Evolutionary conservation across 2,113 vertebrate species (phyloP).

Genomic region (Scomber scombrus): DNA sequence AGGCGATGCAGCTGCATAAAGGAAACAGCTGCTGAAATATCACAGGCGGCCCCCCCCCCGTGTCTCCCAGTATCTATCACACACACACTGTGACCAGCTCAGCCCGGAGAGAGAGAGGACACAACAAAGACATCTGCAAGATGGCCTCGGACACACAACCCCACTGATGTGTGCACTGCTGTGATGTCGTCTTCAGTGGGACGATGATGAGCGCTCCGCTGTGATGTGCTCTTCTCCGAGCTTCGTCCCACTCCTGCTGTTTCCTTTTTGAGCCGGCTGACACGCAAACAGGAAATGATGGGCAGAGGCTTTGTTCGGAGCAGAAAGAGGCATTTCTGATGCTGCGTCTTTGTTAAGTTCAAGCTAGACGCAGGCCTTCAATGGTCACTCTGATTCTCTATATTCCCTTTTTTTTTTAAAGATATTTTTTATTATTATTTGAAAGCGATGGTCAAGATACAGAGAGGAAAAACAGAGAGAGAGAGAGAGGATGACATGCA

Average conservation of each 20-base stretch:
- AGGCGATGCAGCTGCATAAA: constrained; percentile 76
- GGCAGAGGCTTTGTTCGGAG: constrained; percentile 26
- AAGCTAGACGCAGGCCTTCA: background rate
- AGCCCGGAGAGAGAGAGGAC: constrained; percentile 56
- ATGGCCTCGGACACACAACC: constrained; percentile 75
- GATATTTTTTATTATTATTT: too few species aligned
- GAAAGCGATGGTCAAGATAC: too few species aligned
- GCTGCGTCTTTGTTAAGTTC: background rate
- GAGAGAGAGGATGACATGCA: too few species aligned
- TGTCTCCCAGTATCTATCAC: constrained; percentile 72
- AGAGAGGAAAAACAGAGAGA: too few species aligned
- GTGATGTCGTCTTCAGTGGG: constrained; percentile 46
- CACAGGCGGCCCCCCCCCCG: constrained; percentile 56
- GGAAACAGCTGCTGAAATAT: constrained; percentile 84
- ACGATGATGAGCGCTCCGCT: constrained; percentile 39
- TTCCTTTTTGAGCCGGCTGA: constrained; percentile 25
- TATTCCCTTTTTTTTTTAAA: background rate
- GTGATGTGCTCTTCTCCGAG: constrained; percentile 49
- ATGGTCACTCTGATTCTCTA: background rate
- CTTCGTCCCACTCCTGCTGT: constrained; percentile 33
- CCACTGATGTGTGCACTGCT: constrained; percentile 50
- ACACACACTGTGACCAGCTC: constrained; percentile 56
- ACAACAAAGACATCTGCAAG: constrained; percentile 81
- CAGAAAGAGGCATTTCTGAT: background rate
- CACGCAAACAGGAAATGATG: constrained; percentile 24